A percentile compares a stretch with the other conserved stretches of the same genome.
phyloP scores from a whole-genome alignment of 1,140 invertebrate genomes.

The Drosophila ironensis region DNA sequence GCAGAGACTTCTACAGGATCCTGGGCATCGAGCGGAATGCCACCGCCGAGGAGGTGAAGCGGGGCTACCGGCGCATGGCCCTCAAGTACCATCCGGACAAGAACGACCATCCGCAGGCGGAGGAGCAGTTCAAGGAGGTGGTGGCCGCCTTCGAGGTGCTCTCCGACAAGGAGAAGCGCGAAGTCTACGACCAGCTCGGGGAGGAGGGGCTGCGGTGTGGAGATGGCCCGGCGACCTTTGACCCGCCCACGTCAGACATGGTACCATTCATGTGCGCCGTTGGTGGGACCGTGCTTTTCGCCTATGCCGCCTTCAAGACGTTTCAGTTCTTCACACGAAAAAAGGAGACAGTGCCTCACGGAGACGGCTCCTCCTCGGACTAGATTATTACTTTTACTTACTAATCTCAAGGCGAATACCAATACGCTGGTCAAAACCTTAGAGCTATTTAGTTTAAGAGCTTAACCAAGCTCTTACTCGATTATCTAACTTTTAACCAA shows the following conservation, averaged over 20 bases:
- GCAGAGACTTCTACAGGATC: constrained; percentile 53
- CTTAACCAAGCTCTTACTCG: no score
- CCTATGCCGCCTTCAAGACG: constrained; percentile 58
- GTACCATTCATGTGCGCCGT: constrained; percentile 58
- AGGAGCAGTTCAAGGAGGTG: constrained; percentile 48
- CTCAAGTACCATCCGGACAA: constrained; percentile 61
- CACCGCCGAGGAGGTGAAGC: constrained; percentile 40
- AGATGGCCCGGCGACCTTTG: constrained; percentile 13
- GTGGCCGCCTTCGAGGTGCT: constrained; percentile 55
- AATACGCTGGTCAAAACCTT: no score
- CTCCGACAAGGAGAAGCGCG: constrained; percentile 57
- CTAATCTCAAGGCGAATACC: no score
- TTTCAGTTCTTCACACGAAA: constrained; percentile 58
- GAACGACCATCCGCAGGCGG: constrained; percentile 60
- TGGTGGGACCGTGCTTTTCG: constrained; percentile 59
- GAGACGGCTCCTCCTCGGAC: constrained; percentile 45
- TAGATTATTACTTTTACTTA: no score
- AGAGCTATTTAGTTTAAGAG: no score
- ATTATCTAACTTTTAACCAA: no score
- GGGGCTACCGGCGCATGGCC: constrained; percentile 57
- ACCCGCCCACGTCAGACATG: constrained; percentile 50
- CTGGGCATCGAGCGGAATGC: constrained; percentile 45
- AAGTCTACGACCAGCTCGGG: constrained; percentile 45
- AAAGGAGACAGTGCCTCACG: constrained; percentile 14
- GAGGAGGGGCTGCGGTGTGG: constrained; percentile 44